phyloP scores from a whole-genome alignment of 1,140 invertebrate genomes.

The Drosophila ironensis region DNA sequence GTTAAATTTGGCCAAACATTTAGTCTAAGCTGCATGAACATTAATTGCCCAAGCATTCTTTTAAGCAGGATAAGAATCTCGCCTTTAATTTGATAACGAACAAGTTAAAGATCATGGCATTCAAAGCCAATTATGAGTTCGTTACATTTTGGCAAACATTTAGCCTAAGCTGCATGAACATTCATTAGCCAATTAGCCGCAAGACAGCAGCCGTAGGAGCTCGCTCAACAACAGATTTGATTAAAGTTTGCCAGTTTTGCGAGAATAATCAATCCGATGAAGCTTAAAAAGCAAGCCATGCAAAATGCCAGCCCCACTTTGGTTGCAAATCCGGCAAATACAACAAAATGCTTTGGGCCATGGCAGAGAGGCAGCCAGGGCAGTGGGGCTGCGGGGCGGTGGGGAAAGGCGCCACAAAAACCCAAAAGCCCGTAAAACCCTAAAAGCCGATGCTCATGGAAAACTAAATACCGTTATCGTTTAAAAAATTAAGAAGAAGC shows the following conservation, averaged over 20 bases:
- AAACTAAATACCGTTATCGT: constrained; percentile 77
- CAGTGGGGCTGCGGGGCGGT: not conserved
- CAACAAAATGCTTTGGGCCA: constrained; percentile 3
- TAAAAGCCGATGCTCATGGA: constrained; percentile 67
- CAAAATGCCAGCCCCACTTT: constrained; percentile 15
- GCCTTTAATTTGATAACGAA: not conserved
- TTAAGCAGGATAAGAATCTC: too few relatives aligned
- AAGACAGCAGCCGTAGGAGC: not conserved
- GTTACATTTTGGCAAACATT: too few relatives aligned
- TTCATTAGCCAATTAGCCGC: constrained; percentile 14
- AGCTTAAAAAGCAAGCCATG: constrained; percentile 8
- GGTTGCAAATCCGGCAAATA: constrained; percentile 50
- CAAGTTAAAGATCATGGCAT: too few relatives aligned
- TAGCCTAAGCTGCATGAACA: too few relatives aligned
- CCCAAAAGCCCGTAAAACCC: constrained; percentile 45
- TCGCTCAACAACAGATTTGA: not conserved
- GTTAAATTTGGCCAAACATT: not conserved
- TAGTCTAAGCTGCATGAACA: too few relatives aligned
- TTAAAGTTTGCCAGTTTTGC: not conserved
- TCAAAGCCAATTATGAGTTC: too few relatives aligned
- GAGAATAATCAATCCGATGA: constrained; percentile 17
- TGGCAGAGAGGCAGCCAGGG: too few relatives aligned
- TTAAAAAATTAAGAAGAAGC: constrained; percentile 34
- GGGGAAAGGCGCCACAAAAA: constrained; percentile 40
- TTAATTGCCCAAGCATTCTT: too few relatives aligned